These are phyloP conservation scores for Zenarchopterus dispar DNA, from an alignment of 2,797 vertebrate species.

Conservation along the genomic window DNA sequence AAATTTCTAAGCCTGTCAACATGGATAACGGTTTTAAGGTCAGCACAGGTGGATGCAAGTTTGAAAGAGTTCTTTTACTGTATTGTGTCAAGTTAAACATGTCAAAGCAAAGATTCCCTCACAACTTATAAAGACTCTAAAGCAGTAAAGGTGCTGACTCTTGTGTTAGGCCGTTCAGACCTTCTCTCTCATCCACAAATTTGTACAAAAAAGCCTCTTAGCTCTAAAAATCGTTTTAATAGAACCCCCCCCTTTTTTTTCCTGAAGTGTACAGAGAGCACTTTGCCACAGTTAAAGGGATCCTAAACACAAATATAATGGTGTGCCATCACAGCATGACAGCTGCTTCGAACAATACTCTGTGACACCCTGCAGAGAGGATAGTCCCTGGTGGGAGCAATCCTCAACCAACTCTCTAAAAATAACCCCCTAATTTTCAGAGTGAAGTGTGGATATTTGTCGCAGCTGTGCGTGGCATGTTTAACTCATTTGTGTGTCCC, in stretches of 20 bases:
- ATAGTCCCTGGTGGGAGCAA: slow-evolving; percentile 56
- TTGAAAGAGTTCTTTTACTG: slow-evolving; percentile 5
- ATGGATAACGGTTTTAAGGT: slow-evolving; percentile 13
- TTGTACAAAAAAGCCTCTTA: slow-evolving; percentile 74
- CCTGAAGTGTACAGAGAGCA: slow-evolving; percentile 44
- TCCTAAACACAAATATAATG: slow-evolving; percentile 69
- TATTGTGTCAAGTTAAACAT: slow-evolving; percentile 40
- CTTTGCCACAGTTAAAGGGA: slow-evolving; percentile 63
- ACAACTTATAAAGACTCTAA: slow-evolving; percentile 57
- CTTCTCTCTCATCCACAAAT: slow-evolving; percentile 52
- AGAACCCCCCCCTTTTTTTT: slow-evolving; percentile 52
- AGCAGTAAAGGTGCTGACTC: slow-evolving; percentile 74
- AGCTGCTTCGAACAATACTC: slow-evolving; percentile 51
- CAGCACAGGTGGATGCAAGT: neutral
- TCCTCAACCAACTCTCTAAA: slow-evolving; percentile 55
- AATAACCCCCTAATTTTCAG: slow-evolving; percentile 62
- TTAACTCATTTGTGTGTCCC: slow-evolving; percentile 5
- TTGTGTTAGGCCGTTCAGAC: slow-evolving; percentile 56
- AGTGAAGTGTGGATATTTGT: slow-evolving; percentile 38
- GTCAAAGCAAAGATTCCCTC: slow-evolving; percentile 50
- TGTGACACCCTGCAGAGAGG: slow-evolving; percentile 68
- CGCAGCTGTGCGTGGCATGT: slow-evolving; percentile 16
- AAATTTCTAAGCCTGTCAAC: slow-evolving; percentile 10
- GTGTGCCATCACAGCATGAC: slow-evolving; percentile 63
- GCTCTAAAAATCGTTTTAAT: slow-evolving; percentile 70